Base-by-base conservation (phyloP, 2,888 invertebrate genomes). In the Nematopogon swammerdamellus region DNA sequence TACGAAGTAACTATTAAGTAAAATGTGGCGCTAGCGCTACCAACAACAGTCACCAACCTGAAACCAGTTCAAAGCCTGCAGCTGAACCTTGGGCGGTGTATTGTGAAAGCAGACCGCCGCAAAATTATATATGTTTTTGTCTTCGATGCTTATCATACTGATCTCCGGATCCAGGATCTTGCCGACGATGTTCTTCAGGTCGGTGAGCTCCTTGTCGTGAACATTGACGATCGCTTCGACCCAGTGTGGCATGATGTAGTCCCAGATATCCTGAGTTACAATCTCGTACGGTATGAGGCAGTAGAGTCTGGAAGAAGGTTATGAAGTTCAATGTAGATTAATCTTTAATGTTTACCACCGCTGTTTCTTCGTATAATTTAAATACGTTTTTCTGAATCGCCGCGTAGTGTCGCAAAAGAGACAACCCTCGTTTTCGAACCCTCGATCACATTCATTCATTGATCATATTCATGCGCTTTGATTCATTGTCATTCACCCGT, bases 221-320 rank as follows among this genome's bases (percentile, higher is more conserved):
- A 95, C 92, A 63, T 95, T 94, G 53, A 91, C 90, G 56, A 99
- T 94, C 1, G 97, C 95, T 70, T 97, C 97, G 89, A 99, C 91
- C 99, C 99, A 99, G 60, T 94, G 91, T 0, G 99, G 98, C 95
- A 99, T 99, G 18, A 99, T 95, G 66, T 91, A 91, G 66, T 97
- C 94, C 99, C 99, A 99, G 50, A 96, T 94, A 62, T 96, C 94
- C 56, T 92, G 89, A 0, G 95, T 94, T 56, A 99, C 93, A 19
- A 99, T 92, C 59, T 98, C 97, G 68, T 99, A 99, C 0, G 99
- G 98, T 29, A 98, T 95, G 54, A 99, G 76, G 65, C 97, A 97
- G 66, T 97, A 94, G 46, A 99, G 80, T 53, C 97, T 80, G 60
- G 0, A 60, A 29, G 46, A 10, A 18, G 46, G 50, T 46, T 5